Percentiles rank a stretch among this genome's conserved stretches.
Evolutionary conservation across 2,113 vertebrate species (phyloP).

Genomic region (Chloroceryle aenea): DNA sequence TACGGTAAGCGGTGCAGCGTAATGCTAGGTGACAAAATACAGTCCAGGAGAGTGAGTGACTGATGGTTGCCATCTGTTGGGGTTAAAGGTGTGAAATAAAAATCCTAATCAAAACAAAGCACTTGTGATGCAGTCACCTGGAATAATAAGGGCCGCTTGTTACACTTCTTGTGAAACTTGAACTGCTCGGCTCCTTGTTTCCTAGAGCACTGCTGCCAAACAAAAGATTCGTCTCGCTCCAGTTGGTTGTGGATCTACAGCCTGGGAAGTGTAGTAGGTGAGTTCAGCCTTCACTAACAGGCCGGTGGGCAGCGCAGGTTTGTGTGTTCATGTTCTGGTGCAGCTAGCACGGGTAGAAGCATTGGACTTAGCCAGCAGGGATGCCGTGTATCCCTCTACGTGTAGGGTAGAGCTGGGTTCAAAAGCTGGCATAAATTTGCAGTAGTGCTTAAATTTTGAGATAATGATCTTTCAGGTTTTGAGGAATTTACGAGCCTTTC

Average conservation of each 20-base stretch:
- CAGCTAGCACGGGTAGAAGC: background rate
- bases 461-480: background rate
- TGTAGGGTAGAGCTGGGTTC: background rate
- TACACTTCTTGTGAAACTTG: background rate
- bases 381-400: fast-evolving
- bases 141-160: slow-evolving; percentile 30
- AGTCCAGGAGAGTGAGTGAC: background rate
- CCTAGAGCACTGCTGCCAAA: background rate
- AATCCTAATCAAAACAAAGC: slow-evolving; percentile 14
- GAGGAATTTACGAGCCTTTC: background rate
- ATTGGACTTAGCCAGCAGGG: background rate
- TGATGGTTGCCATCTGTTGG: background rate
- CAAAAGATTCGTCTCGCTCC: background rate
- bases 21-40: background rate
- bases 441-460: background rate
- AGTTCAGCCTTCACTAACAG: background rate
- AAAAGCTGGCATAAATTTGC: background rate
- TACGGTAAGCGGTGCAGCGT: background rate
- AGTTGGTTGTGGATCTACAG: background rate
- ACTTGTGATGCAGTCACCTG: slow-evolving; percentile 45
- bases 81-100: slow-evolving; percentile 50
- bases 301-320: background rate
- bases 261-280: background rate
- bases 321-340: background rate
- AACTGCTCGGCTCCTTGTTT: background rate